Evolutionary conservation across 2,797 vertebrate genomes (phyloP).

Genomic region (Gallinago solitaria): DNA sequence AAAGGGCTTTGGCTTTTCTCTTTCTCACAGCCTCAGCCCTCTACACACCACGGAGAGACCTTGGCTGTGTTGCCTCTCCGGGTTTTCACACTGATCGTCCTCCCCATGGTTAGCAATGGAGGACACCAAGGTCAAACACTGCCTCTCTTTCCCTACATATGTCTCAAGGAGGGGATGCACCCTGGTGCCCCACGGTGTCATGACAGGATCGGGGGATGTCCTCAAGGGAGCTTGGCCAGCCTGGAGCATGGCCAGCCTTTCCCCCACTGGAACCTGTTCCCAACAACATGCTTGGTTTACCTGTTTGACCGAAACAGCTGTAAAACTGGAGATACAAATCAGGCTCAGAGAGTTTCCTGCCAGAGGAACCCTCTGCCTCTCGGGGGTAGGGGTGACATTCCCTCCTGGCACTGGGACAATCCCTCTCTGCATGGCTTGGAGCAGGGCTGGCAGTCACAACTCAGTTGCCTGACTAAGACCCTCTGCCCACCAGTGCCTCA

Average conservation of each 20-base stretch:
- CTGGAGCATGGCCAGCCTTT: background rate
- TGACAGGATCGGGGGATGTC: background rate
- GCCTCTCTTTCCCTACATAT: background rate
- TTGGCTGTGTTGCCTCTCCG: fast-evolving
- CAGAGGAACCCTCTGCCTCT: background rate
- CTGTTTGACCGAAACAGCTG: fast-evolving
- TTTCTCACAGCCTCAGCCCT: background rate
- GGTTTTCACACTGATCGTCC: background rate
- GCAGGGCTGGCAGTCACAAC: background rate
- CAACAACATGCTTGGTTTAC: background rate
- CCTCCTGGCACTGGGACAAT: background rate
- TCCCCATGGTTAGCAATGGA: fast-evolving
- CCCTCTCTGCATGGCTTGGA: background rate
- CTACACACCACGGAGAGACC: fast-evolving
- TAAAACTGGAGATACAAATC: conserved; percentile 1
- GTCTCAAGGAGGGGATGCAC: background rate
- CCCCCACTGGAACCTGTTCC: background rate
- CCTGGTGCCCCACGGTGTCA: fast-evolving
- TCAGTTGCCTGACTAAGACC: fast-evolving
- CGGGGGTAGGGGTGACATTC: fast-evolving
- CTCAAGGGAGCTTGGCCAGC: fast-evolving
- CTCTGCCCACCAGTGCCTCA: fast-evolving
- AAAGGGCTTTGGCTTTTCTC: background rate
- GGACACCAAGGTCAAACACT: background rate
- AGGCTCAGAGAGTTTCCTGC: background rate